Percentiles rank a stretch among this genome's conserved stretches.
These are phyloP conservation scores for Aradophagus sp. DNA, from an alignment of 1,140 invertebrate genomes.

Conservation along the genomic window DNA sequence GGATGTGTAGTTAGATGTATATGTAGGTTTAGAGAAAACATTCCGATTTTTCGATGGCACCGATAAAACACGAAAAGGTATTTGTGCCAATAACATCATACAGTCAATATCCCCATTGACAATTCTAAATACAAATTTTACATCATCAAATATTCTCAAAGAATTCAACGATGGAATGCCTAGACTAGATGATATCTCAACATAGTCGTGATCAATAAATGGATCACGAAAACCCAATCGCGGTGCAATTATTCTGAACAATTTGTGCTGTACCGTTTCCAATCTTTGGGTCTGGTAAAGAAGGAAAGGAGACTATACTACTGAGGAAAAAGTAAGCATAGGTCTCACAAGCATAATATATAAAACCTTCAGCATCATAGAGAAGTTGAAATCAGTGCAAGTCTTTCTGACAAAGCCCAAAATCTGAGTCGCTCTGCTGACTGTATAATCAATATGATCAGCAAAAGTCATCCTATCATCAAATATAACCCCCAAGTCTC, in stretches of 20 bases:
- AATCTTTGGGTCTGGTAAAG: neutral
- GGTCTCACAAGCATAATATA: conserved; percentile 2
- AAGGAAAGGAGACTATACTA: conserved; percentile 3
- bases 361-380: neutral
- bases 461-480: conserved; percentile 10
- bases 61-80: too few species aligned
- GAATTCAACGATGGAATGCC: neutral
- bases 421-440: conserved; percentile 6
- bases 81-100: neutral
- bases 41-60: too few species aligned
- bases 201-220: conserved; percentile 7
- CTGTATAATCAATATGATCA: neutral
- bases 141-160: neutral
- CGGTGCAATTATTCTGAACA: conserved; percentile 6
- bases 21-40: too few species aligned
- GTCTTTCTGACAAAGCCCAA: conserved; percentile 10
- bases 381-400: neutral
- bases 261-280: conserved; percentile 6
- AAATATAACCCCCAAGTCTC: conserved; percentile 9
- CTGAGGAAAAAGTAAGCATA: conserved; percentile 1
- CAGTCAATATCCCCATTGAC: neutral
- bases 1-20: too few species aligned
- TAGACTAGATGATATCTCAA: neutral
- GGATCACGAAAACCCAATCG: neutral
- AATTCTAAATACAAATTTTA: neutral